These are phyloP conservation scores for Pristionchus fissidentatus DNA, from an alignment of 2,888 invertebrate genomes.

Conservation along the genomic window DNA sequence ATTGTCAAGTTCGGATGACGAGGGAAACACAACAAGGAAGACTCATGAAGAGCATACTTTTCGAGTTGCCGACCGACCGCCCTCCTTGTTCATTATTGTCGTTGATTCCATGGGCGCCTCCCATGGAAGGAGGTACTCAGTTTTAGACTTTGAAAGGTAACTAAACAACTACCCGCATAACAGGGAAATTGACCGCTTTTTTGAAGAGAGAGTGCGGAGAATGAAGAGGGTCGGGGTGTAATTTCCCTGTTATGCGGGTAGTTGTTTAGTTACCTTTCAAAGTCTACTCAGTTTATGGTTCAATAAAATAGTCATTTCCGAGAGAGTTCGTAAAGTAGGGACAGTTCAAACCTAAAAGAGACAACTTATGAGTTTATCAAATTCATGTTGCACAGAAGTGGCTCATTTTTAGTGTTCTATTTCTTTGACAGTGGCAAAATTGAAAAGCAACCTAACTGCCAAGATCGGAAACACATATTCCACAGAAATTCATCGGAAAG, in stretches of 20 bases:
- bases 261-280: too few relatives aligned
- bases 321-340: too few relatives aligned
- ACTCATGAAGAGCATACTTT: neutral
- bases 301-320: too few relatives aligned
- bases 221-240: too few relatives aligned
- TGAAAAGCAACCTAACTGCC: neutral
- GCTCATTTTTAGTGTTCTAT: too few relatives aligned
- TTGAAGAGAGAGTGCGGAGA: too few relatives aligned
- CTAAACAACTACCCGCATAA: too few relatives aligned
- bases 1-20: neutral
- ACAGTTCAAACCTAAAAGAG: too few relatives aligned
- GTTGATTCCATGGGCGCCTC: slow-evolving; percentile 34
- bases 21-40: neutral
- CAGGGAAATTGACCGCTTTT: too few relatives aligned
- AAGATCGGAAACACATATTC: neutral
- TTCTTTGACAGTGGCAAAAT: neutral
- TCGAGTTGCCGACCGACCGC: neutral
- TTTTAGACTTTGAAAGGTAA: neutral
- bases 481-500: neutral
- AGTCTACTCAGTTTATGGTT: too few relatives aligned
- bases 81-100: neutral
- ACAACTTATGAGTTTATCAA: neutral
- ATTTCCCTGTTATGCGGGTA: too few relatives aligned
- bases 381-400: too few relatives aligned
- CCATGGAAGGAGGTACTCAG: neutral